A percentile compares a stretch with the other conserved stretches of the same genome.
Conservation (phyloP, 2,797 vertebrate genomes). For the Oryzias sinensis region DNA sequence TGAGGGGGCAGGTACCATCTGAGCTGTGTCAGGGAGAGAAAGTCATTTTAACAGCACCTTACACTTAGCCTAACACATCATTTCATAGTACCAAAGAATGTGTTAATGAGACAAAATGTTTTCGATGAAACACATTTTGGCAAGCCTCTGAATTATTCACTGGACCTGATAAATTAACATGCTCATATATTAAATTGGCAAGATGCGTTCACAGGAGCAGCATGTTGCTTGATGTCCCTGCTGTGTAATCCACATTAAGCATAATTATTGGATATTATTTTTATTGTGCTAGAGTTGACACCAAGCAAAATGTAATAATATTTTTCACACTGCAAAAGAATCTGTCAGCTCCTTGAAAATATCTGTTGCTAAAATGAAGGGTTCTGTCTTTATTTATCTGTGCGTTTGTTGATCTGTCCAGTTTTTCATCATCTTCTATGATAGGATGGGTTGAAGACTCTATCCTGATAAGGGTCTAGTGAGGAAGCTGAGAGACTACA, state of each 20-base stretch:
- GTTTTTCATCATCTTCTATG: no score
- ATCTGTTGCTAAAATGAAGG: conserved; percentile 1
- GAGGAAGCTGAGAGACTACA: no score
- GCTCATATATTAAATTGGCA: conserved; percentile 40
- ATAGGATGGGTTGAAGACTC: no score
- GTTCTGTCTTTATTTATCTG: conserved; percentile 21
- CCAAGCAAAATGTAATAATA: conserved; percentile 21
- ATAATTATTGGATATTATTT: conserved; percentile 20
- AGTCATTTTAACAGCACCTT: conserved; percentile 75
- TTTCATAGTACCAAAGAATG: conserved; percentile 72
- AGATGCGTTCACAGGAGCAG: conserved; percentile 39
- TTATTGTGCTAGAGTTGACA: conserved; percentile 19
- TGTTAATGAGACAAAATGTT: conserved; percentile 77
- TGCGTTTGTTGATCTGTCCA: no score
- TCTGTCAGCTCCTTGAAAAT: conserved; percentile 13
- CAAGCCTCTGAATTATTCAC: conserved; percentile 69
- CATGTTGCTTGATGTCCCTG: conserved; percentile 35
- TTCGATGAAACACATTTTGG: conserved; percentile 67
- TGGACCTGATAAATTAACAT: conserved; percentile 60
- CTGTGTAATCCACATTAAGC: conserved; percentile 35
- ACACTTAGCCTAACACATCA: conserved; percentile 73
- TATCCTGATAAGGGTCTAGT: no score
- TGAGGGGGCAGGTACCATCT: conserved; percentile 82
- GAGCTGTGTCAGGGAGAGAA: conserved; percentile 72
- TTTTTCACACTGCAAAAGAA: conserved; percentile 14